Base-by-base conservation (phyloP, 37 sponge, comb jelly and placozoan species). In the Aplysina aerophoba region DNA sequence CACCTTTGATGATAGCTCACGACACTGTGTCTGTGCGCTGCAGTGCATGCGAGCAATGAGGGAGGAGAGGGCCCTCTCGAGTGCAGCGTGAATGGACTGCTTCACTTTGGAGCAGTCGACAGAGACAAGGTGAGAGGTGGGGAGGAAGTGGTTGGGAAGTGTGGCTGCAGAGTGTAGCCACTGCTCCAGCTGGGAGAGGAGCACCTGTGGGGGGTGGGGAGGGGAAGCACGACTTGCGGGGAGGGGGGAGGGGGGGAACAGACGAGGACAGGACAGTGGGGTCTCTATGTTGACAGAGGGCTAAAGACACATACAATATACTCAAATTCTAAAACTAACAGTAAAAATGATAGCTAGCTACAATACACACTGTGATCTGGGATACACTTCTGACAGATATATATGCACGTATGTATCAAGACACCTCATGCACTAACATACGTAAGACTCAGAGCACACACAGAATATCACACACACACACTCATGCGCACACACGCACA, bases 101-200 rank as follows among this genome's bases (percentile, higher is more conserved):
- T 75, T 75, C 21, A 75, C 22, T 19, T 40, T 24, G n/a, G n/a
- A 36, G 25, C 44, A 53, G 78, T 44, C 41, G 24, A 75, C 50
- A 75, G 54, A 75, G 44, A 75, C 54, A 5, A 75, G 54, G 38
- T 21, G 22, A 36, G 44, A 53, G 20, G 24, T 36, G 21, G 78
- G 54, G 16, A 50, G 21, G 38, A 75, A 75, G 53, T 39, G 53
- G 38, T 39, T 1, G 54, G 41, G 50, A 4, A 75, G 78, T 53
- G 20, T 39, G 20, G 1, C n/a, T 13, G 37, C 37, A 21, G 22
- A 13, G 24, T 19, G 24, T 24, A 19, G 33, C 78, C 78, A 75
- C 44, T 15, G 17, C 54, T 75, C 53, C 78, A 75, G 78, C 54
- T 75, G 22, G 21, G 54, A 75, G 44, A 75, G 38, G 53, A 44